A percentile compares a stretch with the other conserved stretches of the same genome.
phyloP scores from a whole-genome alignment of 37 sponge, comb jelly and placozoan species.

The Lycopodina hypogea region DNA sequence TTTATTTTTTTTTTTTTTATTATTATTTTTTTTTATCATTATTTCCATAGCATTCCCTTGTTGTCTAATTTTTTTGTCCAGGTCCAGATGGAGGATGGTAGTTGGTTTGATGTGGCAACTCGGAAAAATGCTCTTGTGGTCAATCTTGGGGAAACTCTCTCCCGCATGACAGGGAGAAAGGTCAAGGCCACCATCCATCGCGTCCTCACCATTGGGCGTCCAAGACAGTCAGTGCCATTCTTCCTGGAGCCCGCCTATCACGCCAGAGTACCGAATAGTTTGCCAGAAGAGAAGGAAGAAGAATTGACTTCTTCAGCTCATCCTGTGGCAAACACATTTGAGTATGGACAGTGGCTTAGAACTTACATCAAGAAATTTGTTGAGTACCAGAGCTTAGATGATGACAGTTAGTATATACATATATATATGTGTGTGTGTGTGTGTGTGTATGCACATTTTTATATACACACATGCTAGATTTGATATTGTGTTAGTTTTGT shows the following conservation, averaged over 20 bases:
- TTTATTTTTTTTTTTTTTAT: too few species aligned
- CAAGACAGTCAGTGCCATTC: conserved; percentile 22
- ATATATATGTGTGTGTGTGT: too few species aligned
- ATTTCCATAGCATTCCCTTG: too few species aligned
- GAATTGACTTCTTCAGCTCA: background rate
- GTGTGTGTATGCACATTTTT: too few species aligned
- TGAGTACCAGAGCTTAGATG: background rate
- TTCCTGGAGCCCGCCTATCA: conserved; percentile 15
- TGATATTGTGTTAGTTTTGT: too few species aligned
- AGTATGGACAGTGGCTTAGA: conserved; percentile 12
- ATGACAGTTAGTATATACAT: too few species aligned
- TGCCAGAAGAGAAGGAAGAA: background rate
- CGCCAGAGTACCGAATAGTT: background rate
- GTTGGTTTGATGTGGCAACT: conserved; percentile 5
- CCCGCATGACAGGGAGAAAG: conserved; percentile 6
- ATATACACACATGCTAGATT: too few species aligned
- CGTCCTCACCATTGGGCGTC: conserved; percentile 12
- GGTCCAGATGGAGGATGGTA: background rate
- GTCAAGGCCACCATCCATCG: conserved; percentile 26
- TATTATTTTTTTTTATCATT: too few species aligned
- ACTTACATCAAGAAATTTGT: conserved; percentile 11
- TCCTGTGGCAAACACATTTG: background rate
- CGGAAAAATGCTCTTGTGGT: conserved; percentile 6
- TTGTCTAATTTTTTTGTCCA: too few species aligned
- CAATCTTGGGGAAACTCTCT: conserved; percentile 10